A percentile compares a stretch with the other conserved stretches of the same genome.
These are phyloP conservation scores for Dipodomys merriami DNA, from an alignment of 2,113 vertebrate species.

Conservation along the genomic window DNA sequence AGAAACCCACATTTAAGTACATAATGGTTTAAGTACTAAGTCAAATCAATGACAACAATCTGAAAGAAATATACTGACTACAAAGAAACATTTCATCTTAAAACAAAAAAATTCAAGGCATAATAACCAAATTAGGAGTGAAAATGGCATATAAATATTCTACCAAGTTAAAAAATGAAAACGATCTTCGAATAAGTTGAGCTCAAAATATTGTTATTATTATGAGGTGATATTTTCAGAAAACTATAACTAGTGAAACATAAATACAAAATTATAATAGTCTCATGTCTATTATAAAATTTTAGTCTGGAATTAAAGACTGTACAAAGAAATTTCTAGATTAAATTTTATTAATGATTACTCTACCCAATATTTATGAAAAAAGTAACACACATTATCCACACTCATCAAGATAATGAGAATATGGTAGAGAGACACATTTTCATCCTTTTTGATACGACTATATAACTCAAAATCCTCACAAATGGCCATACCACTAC, in stretches of 20 bases:
- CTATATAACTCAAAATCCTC: not conserved
- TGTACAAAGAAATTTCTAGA: not conserved
- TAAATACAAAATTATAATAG: not conserved
- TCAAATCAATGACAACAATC: not conserved
- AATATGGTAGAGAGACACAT: not conserved
- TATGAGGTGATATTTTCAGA: not conserved
- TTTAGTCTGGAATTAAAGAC: not conserved
- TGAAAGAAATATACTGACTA: not conserved
- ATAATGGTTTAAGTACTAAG: not conserved
- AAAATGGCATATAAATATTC: not conserved
- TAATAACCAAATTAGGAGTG: not conserved
- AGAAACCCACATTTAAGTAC: not conserved
- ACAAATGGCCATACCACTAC: no score
- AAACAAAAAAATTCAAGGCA: not conserved
- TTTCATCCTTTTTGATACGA: not conserved
- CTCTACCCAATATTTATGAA: not conserved
- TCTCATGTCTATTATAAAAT: not conserved
- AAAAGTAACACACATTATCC: not conserved
- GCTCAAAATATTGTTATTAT: not conserved
- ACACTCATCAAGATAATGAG: not conserved
- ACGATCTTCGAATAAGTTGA: not conserved
- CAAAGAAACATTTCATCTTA: slow-evolving; percentile 1
- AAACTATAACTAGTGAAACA: not conserved
- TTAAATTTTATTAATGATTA: not conserved
- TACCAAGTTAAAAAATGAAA: not conserved